A percentile compares a stretch with the other conserved stretches of the same genome.
These are phyloP conservation scores for Zoanthus gigantus DNA, from an alignment of 92 coral and sea anemone genomes.

Conservation along the genomic window DNA sequence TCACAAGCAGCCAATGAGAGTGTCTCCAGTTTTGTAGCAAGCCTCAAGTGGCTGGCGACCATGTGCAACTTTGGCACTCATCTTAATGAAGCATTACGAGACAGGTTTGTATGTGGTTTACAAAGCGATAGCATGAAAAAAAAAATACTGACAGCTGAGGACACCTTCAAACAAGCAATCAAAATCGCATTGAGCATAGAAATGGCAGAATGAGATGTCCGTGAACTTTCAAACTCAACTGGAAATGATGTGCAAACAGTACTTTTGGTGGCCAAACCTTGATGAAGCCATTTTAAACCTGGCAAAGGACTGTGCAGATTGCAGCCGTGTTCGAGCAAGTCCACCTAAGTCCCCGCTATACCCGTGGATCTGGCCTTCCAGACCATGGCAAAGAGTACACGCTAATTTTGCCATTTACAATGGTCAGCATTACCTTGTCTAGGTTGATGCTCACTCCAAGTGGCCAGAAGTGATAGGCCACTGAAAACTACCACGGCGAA, in stretches of 20 bases:
- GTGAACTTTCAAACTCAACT: neutral
- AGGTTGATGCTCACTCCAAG: conserved; percentile 27
- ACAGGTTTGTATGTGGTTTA: conserved; percentile 1
- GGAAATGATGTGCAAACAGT: neutral
- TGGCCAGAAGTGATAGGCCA: conserved; percentile 44
- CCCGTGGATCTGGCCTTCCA: conserved; percentile 30
- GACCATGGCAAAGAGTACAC: conserved; percentile 21
- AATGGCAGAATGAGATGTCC: conserved; percentile 34
- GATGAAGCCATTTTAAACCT: conserved; percentile 28
- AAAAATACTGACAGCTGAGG: conserved; percentile 36
- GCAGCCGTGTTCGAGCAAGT: neutral
- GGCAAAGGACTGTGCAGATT: neutral
- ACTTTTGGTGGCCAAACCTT: conserved; percentile 51
- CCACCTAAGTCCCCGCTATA: conserved; percentile 21
- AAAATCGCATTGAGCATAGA: conserved; percentile 41
- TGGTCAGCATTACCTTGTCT: conserved; percentile 1
- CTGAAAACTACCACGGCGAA: neutral
- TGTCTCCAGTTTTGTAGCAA: neutral
- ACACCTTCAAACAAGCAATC: conserved; percentile 31
- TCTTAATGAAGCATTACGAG: neutral
- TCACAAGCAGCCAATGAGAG: neutral
- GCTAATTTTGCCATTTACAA: neutral
- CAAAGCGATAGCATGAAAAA: neutral
- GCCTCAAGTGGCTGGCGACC: neutral
- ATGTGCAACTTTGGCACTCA: neutral